phyloP scores from a whole-genome alignment of 64 coral and sea anemone species.

The Acropora tenuis region DNA sequence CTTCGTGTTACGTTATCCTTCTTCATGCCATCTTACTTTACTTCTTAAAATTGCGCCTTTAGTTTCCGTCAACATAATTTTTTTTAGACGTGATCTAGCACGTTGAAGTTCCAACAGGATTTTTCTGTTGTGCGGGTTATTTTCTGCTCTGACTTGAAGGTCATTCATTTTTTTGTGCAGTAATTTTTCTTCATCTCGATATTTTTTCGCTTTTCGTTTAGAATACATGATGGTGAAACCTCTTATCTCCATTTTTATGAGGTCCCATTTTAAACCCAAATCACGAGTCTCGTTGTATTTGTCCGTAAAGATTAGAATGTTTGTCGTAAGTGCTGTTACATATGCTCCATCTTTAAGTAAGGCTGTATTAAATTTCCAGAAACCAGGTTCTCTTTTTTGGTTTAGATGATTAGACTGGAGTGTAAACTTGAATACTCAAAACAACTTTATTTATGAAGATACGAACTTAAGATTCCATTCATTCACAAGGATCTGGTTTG shows the following conservation, averaged over 20 bases:
- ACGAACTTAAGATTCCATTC: too few relatives aligned
- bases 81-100: neutral
- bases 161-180: neutral
- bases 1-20: neutral
- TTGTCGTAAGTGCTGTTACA: neutral
- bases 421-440: too few relatives aligned
- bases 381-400: too few relatives aligned
- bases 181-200: neutral
- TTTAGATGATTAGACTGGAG: too few relatives aligned
- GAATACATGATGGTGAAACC: neutral
- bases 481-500: too few relatives aligned
- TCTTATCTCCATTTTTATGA: neutral
- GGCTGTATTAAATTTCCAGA: too few relatives aligned
- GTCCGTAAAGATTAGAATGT: neutral
- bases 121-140: neutral
- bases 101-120: neutral
- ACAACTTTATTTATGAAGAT: too few relatives aligned
- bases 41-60: neutral
- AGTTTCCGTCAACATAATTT: neutral
- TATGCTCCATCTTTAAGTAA: neutral
- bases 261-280: neutral
- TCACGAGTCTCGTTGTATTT: neutral
- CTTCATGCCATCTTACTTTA: conserved; percentile 30
- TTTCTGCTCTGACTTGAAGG: neutral
- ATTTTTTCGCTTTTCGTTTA: neutral